These are phyloP conservation scores for Arremon aurantiirostris DNA, from an alignment of 2,797 vertebrate genomes.

Conservation along the genomic window DNA sequence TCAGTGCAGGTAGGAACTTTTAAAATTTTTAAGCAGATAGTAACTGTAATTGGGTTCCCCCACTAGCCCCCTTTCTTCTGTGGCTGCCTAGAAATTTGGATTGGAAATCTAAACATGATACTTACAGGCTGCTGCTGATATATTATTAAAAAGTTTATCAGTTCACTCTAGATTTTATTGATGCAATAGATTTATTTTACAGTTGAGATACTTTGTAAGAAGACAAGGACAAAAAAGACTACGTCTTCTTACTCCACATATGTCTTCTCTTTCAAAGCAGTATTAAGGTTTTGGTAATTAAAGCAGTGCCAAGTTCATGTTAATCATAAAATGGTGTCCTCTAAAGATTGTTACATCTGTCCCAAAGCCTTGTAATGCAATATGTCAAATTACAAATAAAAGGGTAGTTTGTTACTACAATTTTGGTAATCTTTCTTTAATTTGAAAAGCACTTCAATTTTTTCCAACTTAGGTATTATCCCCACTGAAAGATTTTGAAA, in stretches of 20 bases:
- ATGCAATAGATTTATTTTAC: not conserved
- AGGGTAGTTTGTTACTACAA: not conserved
- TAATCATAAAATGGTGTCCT: not conserved
- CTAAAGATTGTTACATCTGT: not conserved
- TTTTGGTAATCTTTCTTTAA: not conserved
- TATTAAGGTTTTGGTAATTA: not conserved
- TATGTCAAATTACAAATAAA: not conserved
- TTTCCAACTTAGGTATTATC: not conserved
- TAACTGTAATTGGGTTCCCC: not conserved
- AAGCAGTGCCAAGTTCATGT: not conserved
- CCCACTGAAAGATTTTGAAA: not conserved
- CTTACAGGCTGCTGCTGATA: not conserved
- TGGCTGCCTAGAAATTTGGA: not conserved
- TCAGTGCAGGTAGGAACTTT: slow-evolving; percentile 90
- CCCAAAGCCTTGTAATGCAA: not conserved
- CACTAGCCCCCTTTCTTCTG: not conserved
- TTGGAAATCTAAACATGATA: not conserved
- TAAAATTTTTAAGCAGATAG: not conserved
- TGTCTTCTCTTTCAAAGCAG: not conserved
- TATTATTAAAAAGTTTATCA: not conserved
- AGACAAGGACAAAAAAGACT: not conserved
- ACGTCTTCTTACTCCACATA: not conserved
- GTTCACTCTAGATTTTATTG: not conserved
- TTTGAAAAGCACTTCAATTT: not conserved
- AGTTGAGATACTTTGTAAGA: not conserved